Percentiles rank a stretch among this genome's conserved stretches.
Evolutionary conservation across 2,113 vertebrate genomes (phyloP).

Genomic region (Litocranius walleri): DNA sequence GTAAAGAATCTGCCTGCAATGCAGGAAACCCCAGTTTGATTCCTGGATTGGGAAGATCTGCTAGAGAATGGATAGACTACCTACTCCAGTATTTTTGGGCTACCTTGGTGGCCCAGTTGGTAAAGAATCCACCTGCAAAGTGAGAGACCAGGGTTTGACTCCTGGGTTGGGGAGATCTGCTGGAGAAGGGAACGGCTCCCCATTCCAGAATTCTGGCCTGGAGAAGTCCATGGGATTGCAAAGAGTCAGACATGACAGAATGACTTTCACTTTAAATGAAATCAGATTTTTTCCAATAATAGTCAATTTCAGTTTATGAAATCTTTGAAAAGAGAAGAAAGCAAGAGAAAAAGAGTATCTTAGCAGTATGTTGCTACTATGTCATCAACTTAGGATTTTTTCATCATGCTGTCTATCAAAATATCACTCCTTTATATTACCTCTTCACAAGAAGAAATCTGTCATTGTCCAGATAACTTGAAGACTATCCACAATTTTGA

Average conservation of each 20-base stretch:
- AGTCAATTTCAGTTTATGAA: neutral
- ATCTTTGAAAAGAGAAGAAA: neutral
- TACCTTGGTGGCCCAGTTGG: neutral
- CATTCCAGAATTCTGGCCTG: neutral
- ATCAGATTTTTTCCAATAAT: neutral
- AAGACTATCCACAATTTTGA: slow-evolving; percentile 70
- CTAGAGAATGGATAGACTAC: neutral
- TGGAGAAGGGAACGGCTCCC: neutral
- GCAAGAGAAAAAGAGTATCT: neutral
- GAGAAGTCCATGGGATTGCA: neutral
- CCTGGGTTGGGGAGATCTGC: neutral
- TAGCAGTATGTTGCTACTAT: slow-evolving; percentile 63
- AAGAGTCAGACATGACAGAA: neutral
- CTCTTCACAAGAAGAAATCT: slow-evolving; percentile 68
- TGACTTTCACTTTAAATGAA: neutral
- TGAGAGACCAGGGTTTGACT: neutral
- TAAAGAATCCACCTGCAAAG: neutral
- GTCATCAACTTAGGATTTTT: slow-evolving; percentile 53
- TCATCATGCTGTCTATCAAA: slow-evolving; percentile 70
- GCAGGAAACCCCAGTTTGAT: neutral
- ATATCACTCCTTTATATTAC: slow-evolving; percentile 67
- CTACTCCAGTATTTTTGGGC: neutral
- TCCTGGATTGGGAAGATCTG: neutral
- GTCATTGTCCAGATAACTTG: slow-evolving; percentile 65
- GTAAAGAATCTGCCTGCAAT: neutral